Conservation (phyloP, 2,113 vertebrate genomes). For the Benitochromis conjunctus region DNA sequence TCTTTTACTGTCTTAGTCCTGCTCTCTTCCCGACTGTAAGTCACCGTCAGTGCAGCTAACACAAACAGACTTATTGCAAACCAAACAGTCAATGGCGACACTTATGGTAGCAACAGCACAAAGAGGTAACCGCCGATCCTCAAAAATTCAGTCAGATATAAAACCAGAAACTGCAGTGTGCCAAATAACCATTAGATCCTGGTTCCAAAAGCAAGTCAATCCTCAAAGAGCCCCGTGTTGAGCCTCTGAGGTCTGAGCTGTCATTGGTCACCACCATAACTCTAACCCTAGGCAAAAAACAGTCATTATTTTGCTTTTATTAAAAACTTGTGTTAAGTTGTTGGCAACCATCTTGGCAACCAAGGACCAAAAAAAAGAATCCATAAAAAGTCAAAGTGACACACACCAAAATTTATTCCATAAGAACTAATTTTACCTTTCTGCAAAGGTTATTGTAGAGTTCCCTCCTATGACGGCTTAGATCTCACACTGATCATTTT, state of each 20-base stretch:
- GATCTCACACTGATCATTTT: not conserved
- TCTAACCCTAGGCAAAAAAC: not conserved
- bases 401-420: not conserved
- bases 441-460: not conserved
- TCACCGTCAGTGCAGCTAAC: not conserved
- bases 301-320: not conserved
- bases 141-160: not conserved
- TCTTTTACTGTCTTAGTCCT: not conserved
- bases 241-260: not conserved
- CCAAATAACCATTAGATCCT: not conserved
- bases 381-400: not conserved
- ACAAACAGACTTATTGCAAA: not conserved
- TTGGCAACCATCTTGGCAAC: not conserved
- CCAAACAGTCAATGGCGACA: not conserved
- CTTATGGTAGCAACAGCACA: not conserved
- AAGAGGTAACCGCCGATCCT: not conserved
- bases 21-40: not conserved
- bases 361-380: not conserved
- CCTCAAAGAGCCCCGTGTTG: not conserved
- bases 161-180: not conserved
- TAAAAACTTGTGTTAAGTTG: fast-evolving
- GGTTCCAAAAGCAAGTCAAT: not conserved
- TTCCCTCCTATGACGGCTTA: not conserved
- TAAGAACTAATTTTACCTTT: not conserved
- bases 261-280: not conserved